A percentile compares a stretch with the other conserved stretches of the same genome.
phyloP scores from a whole-genome alignment of 2,797 vertebrate genomes.

The Clarias fuscus region DNA sequence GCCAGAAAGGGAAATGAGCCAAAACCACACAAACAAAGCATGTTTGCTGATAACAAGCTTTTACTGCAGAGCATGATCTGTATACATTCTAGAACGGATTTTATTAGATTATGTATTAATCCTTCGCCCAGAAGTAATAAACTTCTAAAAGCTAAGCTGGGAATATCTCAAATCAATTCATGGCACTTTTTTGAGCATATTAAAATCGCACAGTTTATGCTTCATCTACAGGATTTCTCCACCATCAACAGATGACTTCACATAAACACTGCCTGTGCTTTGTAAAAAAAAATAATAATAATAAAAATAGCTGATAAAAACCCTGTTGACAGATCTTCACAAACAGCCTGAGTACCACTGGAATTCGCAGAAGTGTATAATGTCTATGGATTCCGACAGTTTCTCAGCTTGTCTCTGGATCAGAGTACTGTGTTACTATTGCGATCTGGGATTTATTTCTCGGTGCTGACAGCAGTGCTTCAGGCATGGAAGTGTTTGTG shows the following conservation, averaged over 20 bases:
- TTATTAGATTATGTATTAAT: not conserved
- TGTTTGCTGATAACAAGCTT: not conserved
- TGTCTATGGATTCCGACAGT: not conserved
- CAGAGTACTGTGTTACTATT: slow-evolving; percentile 28
- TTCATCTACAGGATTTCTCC: not conserved
- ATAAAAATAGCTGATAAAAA: not conserved
- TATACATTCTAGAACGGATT: not conserved
- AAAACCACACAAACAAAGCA: not conserved
- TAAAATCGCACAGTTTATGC: not conserved
- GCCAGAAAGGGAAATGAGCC: not conserved
- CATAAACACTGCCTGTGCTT: not conserved
- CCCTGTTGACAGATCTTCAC: not conserved
- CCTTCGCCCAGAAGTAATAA: not conserved
- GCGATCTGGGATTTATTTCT: slow-evolving; percentile 38
- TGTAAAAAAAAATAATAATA: not conserved
- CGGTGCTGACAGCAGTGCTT: slow-evolving; percentile 38
- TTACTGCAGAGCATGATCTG: not conserved
- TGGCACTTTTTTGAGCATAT: not conserved
- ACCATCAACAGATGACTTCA: not conserved
- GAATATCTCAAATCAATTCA: not conserved
- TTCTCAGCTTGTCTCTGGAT: slow-evolving; percentile 9
- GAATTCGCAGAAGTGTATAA: slow-evolving; percentile 9
- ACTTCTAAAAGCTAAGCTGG: not conserved
- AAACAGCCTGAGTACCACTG: not conserved
- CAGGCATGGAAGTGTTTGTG: slow-evolving; percentile 39